Conservation (phyloP, 2,888 invertebrate species). For the Silvanus unidentatus region DNA sequence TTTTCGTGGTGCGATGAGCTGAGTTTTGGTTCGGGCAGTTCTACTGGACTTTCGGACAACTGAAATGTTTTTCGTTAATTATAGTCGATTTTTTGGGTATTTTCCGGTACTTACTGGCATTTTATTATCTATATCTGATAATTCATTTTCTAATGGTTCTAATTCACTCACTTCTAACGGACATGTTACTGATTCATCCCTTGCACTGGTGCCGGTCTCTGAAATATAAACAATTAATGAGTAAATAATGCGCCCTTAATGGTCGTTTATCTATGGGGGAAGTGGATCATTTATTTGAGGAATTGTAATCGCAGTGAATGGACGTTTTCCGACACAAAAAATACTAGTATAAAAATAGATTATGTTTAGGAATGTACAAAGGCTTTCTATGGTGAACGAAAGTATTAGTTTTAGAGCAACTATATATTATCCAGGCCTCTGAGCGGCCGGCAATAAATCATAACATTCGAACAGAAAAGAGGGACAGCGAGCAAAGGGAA, state of each 20-base stretch:
- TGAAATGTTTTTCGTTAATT: constrained; percentile 21
- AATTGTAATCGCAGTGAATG: too few relatives aligned
- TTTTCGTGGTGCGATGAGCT: constrained; percentile 38
- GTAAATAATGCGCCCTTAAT: not conserved
- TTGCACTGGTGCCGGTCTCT: constrained; percentile 51
- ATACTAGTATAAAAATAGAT: not conserved
- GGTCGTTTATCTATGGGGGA: not conserved
- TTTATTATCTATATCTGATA: constrained; percentile 44
- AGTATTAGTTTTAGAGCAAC: too few relatives aligned
- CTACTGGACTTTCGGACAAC: constrained; percentile 44
- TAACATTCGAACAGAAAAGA: not conserved
- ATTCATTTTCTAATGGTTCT: constrained; percentile 51
- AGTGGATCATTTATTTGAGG: too few relatives aligned
- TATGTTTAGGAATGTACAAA: not conserved
- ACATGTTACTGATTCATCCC: constrained; percentile 51
- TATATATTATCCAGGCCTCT: not conserved
- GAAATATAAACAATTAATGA: constrained; percentile 18
- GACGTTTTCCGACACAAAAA: too few relatives aligned
- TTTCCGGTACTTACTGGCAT: constrained; percentile 32
- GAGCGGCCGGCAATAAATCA: constrained; percentile 1
- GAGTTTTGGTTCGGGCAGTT: constrained; percentile 45
- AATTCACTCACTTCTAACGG: constrained; percentile 53
- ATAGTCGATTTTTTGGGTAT: not conserved
- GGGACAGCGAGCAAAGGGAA: too few relatives aligned
- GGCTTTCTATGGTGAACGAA: too few relatives aligned